These are phyloP conservation scores for Pogonocherus hispidulus DNA, from an alignment of 2,888 invertebrate genomes.

Conservation along the genomic window DNA sequence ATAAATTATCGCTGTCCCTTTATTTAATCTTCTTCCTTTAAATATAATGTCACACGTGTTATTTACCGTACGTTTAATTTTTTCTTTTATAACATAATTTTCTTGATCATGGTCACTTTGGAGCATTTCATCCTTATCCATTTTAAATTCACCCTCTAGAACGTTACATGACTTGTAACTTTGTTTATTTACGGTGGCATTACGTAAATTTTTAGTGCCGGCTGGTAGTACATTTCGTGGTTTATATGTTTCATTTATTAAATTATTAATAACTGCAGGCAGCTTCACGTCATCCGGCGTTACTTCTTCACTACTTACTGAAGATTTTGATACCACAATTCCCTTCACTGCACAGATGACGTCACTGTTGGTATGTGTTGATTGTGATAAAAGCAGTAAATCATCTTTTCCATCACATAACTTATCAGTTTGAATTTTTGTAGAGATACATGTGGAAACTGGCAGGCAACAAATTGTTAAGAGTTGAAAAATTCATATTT, in stretches of 20 bases:
- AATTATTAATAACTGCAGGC: background rate
- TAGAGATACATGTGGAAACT: background rate
- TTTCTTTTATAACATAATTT: background rate
- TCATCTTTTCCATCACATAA: too few species aligned
- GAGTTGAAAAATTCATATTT: background rate
- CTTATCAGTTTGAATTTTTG: too few species aligned
- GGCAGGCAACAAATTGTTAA: background rate
- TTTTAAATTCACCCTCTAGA: conserved; percentile 6
- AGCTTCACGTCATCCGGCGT: background rate
- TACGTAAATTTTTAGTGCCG: background rate
- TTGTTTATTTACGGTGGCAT: background rate
- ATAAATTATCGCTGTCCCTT: background rate
- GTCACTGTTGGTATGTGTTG: background rate
- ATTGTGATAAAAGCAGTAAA: background rate
- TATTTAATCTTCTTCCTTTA: conserved; percentile 1
- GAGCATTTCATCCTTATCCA: background rate
- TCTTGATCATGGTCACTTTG: background rate
- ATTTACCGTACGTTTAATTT: conserved; percentile 3
- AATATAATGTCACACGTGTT: conserved; percentile 18
- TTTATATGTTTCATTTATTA: conserved; percentile 10
- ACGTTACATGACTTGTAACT: conserved; percentile 5
- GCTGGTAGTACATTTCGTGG: background rate
- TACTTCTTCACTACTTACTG: conserved; percentile 6
- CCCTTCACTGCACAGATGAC: background rate
- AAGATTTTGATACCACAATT: background rate